A percentile compares a stretch with the other conserved stretches of the same genome.
Evolutionary conservation across 2,797 vertebrate genomes (phyloP).

Genomic region (Pelochelys cantorii): DNA sequence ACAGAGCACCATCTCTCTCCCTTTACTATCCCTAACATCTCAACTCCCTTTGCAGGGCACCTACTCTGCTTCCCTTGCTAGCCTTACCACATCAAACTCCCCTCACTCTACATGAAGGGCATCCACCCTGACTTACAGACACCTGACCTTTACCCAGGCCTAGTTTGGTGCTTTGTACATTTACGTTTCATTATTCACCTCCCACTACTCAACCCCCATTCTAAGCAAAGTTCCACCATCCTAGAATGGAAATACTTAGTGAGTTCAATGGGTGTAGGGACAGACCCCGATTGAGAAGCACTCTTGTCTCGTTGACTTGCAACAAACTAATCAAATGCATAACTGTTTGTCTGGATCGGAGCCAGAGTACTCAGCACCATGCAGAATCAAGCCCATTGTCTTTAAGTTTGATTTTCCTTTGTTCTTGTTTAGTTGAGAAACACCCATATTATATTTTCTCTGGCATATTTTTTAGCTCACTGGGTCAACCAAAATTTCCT

Average conservation of each 20-base stretch:
- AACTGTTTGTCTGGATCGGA: conserved; percentile 1
- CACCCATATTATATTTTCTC: not conserved
- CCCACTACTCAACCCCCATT: not conserved
- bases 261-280: conserved; percentile 17
- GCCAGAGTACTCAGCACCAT: not conserved
- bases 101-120: not conserved
- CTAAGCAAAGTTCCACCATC: not conserved
- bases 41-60: not conserved
- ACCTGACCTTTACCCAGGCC: not conserved
- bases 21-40: not conserved
- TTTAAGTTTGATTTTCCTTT: conserved; percentile 4
- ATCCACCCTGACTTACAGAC: not conserved
- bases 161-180: not conserved
- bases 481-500: not conserved
- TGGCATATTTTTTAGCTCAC: not conserved
- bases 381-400: not conserved
- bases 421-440: not conserved
- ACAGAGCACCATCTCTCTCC: not conserved
- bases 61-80: too few species aligned
- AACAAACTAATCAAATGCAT: not conserved
- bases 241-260: conserved; percentile 1
- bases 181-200: not conserved
- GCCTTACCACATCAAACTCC: too few species aligned
- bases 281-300: not conserved
- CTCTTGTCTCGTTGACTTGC: not conserved